Evolutionary conservation across 1,140 invertebrate genomes (phyloP), one percentile per base, ranked within the genome.

Genomic region (Dendrolimus kikuchii): DNA sequence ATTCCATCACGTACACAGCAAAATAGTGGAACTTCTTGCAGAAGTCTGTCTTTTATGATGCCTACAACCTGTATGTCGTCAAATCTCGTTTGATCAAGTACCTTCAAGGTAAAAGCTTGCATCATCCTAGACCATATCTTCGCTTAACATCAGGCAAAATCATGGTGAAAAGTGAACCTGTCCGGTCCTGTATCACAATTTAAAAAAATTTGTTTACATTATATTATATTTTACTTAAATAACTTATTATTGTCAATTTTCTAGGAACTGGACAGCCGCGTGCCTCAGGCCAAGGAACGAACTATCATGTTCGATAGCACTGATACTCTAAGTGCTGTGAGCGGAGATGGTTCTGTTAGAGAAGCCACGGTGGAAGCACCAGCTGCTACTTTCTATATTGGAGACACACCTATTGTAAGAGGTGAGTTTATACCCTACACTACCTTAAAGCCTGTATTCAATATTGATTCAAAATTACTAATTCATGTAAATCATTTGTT

Each of bases 231-330:
- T 23, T 23, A 23, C 3, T 23, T 38, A 36, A 44, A 45, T 8
- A 39, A 10, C 8, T 45, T 9, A 45, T 8, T 9, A 5, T 10
- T 45, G n/a, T 44, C 5, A 9, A n/a, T 23, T 42, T 71, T 74
- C n/a, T 40, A 86, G 83, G 83, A 86, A 52, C 52, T 81, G 37
- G 81, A 83, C 43, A 74, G 75, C 7, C 61, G 71, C 39, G 60
- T 63, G 8, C 87, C 87, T 7, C 75, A 71, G 9, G 79, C 83
- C 1, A 87, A 84, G 61, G 86, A 88, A 52, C 76, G 87, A 38
- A 88, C 86, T 0, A 87, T 87, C 45, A 82, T 87, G 81, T 88
- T 88, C 44, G 87, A 87, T 50, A 87, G 87, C 52, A 87, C 83
- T 38, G 81, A 87, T 49, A 87, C 87, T 0, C 64, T 86, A 5